Evolutionary conservation across 2,888 invertebrate genomes (phyloP), one percentile per base, ranked within the genome.

Genomic region (Caenorhabditis becei): DNA sequence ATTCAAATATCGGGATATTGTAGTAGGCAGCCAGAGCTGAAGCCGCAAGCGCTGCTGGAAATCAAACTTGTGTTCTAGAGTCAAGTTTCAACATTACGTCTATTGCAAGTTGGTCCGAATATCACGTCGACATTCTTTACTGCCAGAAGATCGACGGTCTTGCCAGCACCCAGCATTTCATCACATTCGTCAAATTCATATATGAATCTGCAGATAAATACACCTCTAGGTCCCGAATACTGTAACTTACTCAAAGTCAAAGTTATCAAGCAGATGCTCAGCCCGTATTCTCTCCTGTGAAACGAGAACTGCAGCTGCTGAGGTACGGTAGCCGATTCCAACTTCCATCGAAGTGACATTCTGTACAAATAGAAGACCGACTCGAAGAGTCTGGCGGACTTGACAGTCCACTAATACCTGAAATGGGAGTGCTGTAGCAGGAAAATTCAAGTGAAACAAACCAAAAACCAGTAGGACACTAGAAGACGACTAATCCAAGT

Each of bases 41-140:
- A 5, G 80, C 77, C 5, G 67, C 66, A 3, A 83, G 23, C 16
- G 78, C 86, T 18, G 86, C 86, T 86, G 74, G 44, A 80, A 74
- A 61, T 53, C 14, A 24, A 18, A 24, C n/a, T 11, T 16, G 35
- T n/a, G 16, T 35, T 20, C 16, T 49, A 47, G 4, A 16, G 18
- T 20, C 20, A 56, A 44, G 7, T 54, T 32, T 32, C 5, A 32
- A 10, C 4, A 4, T 32, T 62, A 77, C 77, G 72, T 67, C 66
- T 32, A 28, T 75, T 75, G 24, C 80, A 80, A n/a, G 83, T 83
- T 0, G 85, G 85, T 32, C 85, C 85, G 61, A 86, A 79, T 16
- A 86, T 81, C 0, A 77, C 77, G 66, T 83, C 83, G 16, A 84
- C 83, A 23, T 79, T 79, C 11, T 77, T 23, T 23, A 62, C 51